Conservation (phyloP, 2,113 vertebrate genomes). For the Oncorhynchus mykiss region DNA sequence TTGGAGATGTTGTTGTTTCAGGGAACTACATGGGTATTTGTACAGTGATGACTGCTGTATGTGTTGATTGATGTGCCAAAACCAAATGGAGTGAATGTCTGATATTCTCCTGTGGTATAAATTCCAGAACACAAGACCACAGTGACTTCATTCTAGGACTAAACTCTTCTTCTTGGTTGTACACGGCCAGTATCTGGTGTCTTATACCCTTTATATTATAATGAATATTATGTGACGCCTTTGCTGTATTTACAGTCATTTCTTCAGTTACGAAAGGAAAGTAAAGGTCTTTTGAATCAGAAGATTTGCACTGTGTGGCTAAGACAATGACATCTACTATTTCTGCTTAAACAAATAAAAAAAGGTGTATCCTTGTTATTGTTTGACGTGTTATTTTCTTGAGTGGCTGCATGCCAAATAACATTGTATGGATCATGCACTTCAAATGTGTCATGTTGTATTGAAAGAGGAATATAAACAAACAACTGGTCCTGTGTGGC, state of each 20-base stretch:
- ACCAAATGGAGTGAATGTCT: not conserved
- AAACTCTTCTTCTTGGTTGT: not conserved
- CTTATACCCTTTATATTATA: conserved; percentile 7
- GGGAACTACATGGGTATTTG: not conserved
- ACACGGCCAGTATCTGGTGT: not conserved
- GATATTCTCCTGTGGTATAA: not conserved
- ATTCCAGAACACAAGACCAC: not conserved
- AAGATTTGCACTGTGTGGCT: conserved; percentile 26
- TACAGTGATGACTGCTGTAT: not conserved
- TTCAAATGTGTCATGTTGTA: too few relatives aligned
- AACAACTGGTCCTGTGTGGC: too few relatives aligned
- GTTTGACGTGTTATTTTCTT: too few relatives aligned
- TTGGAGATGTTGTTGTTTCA: not conserved
- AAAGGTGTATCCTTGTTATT: conserved; percentile 1
- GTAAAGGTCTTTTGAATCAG: conserved; percentile 56
- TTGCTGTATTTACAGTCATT: conserved; percentile 20
- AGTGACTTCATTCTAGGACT: not conserved
- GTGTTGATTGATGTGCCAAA: not conserved
- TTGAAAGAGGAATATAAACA: too few relatives aligned
- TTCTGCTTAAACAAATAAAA: conserved; percentile 25
- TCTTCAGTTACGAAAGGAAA: conserved; percentile 28
- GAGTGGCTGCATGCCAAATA: too few relatives aligned
- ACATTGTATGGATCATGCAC: too few relatives aligned
- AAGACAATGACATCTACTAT: conserved; percentile 42
- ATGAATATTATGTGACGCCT: conserved; percentile 20